Conservation (phyloP, 2,113 vertebrate species). For the Tichodroma muraria region DNA sequence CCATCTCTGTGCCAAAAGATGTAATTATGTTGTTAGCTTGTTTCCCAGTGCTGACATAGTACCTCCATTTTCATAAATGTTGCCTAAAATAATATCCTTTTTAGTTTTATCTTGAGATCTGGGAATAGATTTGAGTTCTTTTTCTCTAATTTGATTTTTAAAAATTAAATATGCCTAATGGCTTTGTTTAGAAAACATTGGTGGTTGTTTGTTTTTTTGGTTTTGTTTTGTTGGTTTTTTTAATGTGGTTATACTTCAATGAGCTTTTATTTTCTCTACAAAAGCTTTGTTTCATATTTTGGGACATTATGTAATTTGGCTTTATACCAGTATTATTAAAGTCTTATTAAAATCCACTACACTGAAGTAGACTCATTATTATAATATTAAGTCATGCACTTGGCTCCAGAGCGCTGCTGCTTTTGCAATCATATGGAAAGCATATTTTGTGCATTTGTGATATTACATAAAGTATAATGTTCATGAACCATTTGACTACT, state of each 20-base stretch:
- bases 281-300: constrained; percentile 55
- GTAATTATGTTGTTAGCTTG: background rate
- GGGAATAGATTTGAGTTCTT: constrained; percentile 8
- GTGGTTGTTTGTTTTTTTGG: background rate
- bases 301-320: constrained; percentile 62
- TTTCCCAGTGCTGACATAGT: background rate
- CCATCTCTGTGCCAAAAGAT: background rate
- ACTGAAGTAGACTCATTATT: constrained; percentile 50
- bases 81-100: constrained; percentile 34
- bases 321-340: constrained; percentile 68
- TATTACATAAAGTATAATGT: background rate
- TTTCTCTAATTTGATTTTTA: constrained; percentile 57
- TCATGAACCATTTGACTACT: background rate
- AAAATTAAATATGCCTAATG: constrained; percentile 43
- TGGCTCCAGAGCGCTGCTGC: constrained; percentile 13
- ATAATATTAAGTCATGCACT: constrained; percentile 32
- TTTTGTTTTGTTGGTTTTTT: background rate
- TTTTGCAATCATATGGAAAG: constrained; percentile 26
- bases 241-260: constrained; percentile 29
- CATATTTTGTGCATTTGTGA: constrained; percentile 47
- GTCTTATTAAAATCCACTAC: constrained; percentile 64
- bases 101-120: constrained; percentile 41
- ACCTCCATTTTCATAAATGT: background rate
- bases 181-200: constrained; percentile 42
- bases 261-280: constrained; percentile 58